These are phyloP conservation scores for Macrochelys suwanniensis DNA, from an alignment of 2,797 vertebrate genomes.

Conservation along the genomic window DNA sequence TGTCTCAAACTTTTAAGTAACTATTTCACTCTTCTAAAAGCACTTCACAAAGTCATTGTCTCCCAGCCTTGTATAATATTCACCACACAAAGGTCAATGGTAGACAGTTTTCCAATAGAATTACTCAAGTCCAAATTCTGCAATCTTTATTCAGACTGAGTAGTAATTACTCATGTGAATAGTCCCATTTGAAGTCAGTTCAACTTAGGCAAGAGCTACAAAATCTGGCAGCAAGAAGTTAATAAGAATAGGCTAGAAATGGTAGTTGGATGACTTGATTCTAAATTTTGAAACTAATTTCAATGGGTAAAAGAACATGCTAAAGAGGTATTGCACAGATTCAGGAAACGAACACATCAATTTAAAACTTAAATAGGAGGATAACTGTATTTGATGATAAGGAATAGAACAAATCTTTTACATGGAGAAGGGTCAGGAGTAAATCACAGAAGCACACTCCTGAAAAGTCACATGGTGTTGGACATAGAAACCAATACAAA, in stretches of 20 bases:
- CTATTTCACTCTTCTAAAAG: background rate
- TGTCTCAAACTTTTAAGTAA: background rate
- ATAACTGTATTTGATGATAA: background rate
- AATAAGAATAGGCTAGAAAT: background rate
- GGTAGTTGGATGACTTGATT: background rate
- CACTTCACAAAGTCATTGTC: background rate
- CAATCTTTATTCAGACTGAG: background rate
- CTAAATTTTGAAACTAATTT: background rate
- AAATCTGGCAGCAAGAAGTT: background rate
- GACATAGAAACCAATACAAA: background rate
- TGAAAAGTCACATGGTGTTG: background rate
- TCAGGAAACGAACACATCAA: background rate
- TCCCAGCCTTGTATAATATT: background rate
- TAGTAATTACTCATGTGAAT: background rate
- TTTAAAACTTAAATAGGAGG: background rate
- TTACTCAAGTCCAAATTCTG: background rate
- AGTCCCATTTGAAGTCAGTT: background rate
- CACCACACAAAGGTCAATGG: background rate
- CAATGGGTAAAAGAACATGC: accelerated
- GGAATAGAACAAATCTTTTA: background rate
- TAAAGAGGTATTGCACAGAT: background rate
- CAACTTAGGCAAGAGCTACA: background rate
- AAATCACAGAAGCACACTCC: background rate
- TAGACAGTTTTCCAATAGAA: background rate
- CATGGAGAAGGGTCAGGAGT: background rate